These are phyloP conservation scores for Cephus cinctus DNA, from an alignment of 1,140 invertebrate genomes.

Conservation along the genomic window DNA sequence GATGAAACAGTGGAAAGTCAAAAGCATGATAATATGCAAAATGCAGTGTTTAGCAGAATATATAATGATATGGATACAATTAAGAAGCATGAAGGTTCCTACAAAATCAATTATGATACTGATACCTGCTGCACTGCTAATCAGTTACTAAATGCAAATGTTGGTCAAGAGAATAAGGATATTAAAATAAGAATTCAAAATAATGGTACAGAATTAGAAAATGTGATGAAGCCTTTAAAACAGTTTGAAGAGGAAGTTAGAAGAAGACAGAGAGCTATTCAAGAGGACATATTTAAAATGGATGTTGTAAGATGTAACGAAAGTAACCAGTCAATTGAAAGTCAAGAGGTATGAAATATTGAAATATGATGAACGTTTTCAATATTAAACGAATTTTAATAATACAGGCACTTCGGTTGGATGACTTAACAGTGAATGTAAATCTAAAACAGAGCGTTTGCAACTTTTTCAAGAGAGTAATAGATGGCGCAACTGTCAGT, in stretches of 20 bases:
- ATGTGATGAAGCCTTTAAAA: too few relatives aligned
- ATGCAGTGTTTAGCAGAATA: too few relatives aligned
- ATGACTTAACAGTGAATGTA: conserved; percentile 21
- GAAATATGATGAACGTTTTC: not conserved
- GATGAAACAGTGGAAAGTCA: too few relatives aligned
- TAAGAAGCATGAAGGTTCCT: too few relatives aligned
- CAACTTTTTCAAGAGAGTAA: conserved; percentile 31
- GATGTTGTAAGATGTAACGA: conserved; percentile 27
- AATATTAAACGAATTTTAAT: not conserved
- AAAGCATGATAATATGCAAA: too few relatives aligned
- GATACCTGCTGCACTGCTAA: too few relatives aligned
- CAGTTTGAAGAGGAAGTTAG: conserved; percentile 12
- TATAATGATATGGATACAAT: too few relatives aligned
- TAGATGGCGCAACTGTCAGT: conserved; percentile 17
- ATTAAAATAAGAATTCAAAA: too few relatives aligned
- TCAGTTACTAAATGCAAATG: too few relatives aligned
- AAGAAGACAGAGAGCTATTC: conserved; percentile 23
- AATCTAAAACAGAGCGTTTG: conserved; percentile 30
- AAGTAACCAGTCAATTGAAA: conserved; percentile 10
- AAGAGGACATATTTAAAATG: conserved; percentile 36
- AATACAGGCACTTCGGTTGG: conserved; percentile 2
- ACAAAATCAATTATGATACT: too few relatives aligned
- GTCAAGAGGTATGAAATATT: conserved; percentile 3
- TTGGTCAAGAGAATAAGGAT: too few relatives aligned
- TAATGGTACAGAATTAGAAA: too few relatives aligned